These are phyloP conservation scores for Samia ricini DNA, from an alignment of 1,140 invertebrate species.

Conservation along the genomic window DNA sequence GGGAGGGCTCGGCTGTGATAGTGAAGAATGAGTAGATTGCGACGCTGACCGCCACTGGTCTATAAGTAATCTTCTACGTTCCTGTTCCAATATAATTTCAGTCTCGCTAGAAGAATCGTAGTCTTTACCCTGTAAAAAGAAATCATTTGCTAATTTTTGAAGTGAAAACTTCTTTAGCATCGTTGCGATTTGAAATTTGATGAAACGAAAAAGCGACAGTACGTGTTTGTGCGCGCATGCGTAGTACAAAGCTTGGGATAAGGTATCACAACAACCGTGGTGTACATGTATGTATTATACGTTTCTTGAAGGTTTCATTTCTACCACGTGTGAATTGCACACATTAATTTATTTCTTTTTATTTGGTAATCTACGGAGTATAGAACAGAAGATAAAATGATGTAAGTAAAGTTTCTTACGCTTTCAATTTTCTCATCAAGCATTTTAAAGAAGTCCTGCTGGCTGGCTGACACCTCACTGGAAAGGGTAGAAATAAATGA, in stretches of 20 bases:
- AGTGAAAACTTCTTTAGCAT: no score
- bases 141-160: neutral
- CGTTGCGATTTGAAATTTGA: no score
- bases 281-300: no score
- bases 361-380: neutral
- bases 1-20: conserved; percentile 54
- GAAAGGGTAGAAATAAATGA: conserved; percentile 56
- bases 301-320: no score
- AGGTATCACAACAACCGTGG: no score
- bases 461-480: conserved; percentile 91
- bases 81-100: conserved; percentile 80
- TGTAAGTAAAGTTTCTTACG: conserved; percentile 73
- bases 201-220: no score
- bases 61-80: conserved; percentile 77
- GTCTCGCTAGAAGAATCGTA: conserved; percentile 84
- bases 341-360: no score
- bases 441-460: conserved; percentile 94
- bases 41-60: conserved; percentile 82
- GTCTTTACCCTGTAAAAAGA: conserved; percentile 81
- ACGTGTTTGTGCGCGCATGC: no score
- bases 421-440: conserved; percentile 93
- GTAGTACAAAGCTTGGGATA: no score
- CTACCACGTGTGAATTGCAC: no score
- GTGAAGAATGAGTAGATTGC: conserved; percentile 64
- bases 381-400: neutral